Conservation (phyloP, 2,113 vertebrate species). For the Alethe diademata region DNA sequence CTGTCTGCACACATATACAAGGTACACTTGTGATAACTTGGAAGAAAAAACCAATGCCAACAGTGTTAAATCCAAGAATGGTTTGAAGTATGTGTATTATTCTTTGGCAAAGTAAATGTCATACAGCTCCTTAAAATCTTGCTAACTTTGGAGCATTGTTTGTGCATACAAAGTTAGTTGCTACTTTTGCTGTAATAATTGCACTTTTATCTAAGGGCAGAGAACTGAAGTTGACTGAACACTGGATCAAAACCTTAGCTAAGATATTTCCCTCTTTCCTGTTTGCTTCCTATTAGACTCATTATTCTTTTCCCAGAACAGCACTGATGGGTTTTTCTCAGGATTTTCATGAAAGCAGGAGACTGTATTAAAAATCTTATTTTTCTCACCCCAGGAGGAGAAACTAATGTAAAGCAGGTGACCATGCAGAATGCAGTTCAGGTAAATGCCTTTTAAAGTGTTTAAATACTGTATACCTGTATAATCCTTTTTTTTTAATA, state of each 20-base stretch:
- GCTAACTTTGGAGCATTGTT: background rate
- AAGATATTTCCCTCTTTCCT: background rate
- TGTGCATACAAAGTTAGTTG: background rate
- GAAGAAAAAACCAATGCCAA: background rate
- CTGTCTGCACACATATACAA: background rate
- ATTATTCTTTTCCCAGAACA: background rate
- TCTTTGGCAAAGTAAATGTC: background rate
- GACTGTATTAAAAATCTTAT: background rate
- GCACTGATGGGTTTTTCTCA: background rate
- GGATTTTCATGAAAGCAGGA: background rate
- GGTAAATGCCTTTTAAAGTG: slow-evolving; percentile 54
- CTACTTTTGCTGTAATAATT: background rate
- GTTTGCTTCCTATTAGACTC: background rate
- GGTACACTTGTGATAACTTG: background rate
- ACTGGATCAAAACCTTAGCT: background rate
- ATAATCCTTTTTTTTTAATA: background rate
- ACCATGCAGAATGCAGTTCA: slow-evolving; percentile 78
- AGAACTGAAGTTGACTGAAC: background rate
- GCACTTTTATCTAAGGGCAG: background rate
- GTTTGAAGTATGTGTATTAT: background rate
- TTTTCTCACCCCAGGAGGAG: slow-evolving; percentile 42
- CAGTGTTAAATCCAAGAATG: background rate
- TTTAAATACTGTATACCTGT: background rate
- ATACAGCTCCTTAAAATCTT: background rate
- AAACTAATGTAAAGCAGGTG: slow-evolving; percentile 32